Base-by-base conservation (phyloP, 2,113 vertebrate species). In the Nibea coibor region DNA sequence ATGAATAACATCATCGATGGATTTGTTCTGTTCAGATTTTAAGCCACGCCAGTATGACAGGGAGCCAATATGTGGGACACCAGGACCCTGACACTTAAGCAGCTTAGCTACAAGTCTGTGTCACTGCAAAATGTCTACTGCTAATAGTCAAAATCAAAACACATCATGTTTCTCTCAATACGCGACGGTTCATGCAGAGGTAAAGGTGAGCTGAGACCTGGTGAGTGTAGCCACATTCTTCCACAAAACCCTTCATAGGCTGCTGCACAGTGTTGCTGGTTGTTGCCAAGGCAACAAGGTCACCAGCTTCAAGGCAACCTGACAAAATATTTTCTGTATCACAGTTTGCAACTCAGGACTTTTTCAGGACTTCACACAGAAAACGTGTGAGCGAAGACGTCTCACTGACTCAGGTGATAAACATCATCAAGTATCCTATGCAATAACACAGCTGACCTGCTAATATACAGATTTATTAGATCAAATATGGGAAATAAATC, bases 281-380 rank as follows among this genome's bases (percentile, higher is more conserved):
- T 84, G 91, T 93, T 93, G 84, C 88, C 78, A 90, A 31, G 88
- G 88, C 78, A 91, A 93, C 93, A 89, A 78, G 90, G 88, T 93
- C 90, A 93, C 75, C 65, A 48, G 57, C 75, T 87, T 85, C 90
- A 93, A 93, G 87, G 93, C 82, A 92, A 92, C 72, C 69, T 50
- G 75, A 70, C 48, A 68, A 87, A 67, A 83, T 66, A 64, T 68
- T 51, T 65, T 58, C 10, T 69, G 14, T 56, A 17, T 56, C 28
- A 64, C 50, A 43, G 22, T 73, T 59, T 59, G 16, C 19, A 20
- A 20, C 12, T 42, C 10, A 19, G 8, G 15, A 75, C 22, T 67
- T 74, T 50, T 2, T 4, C 16, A 5, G 26, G 42, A 58, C 15
- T 72, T n/a, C 35, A 39, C 8, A 1, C 5, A 31, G 3, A 4